Evolutionary conservation across 2,888 invertebrate genomes (phyloP), one percentile per base, ranked within the genome.

Genomic region (Harmothoe impar): DNA sequence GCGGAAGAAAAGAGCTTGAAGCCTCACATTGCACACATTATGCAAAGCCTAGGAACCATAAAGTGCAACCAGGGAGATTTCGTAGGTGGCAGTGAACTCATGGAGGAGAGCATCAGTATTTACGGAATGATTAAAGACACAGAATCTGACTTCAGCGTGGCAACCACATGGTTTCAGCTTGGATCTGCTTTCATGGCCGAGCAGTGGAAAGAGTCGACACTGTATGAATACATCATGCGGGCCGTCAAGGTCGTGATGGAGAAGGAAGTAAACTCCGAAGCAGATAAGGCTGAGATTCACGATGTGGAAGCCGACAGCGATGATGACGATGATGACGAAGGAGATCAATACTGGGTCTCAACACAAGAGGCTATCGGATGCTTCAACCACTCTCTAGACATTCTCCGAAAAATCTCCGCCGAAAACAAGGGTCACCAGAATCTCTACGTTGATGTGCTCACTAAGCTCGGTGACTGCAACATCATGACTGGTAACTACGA

Each of bases 401-500:
- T 95, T 31, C 92, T 95, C n/a, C 77, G 91, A 15, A 94, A 94
- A 89, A 91, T 93, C 33, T 81, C 29, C 25, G 62, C 20, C 1
- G 23, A 31, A 10, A 81, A 68, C 29, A 88, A 90, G 25, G 62
- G 54, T 23, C 88, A 90, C 54, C 91, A 72, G 25, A 43, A 86
- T 29, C 90, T 93, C 7, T 92, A 92, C 52, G 91, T 91, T 23
- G 91, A 92, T 77, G 91, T 92, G 10, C 93, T 95, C 33, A 94
- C 94, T 91, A 94, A 94, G 90, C 93, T 95, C 0, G 95, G 95
- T 0, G 95, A 95, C 91, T 95, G 95, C 90, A 94, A 94, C 91
- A 94, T 95, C 91, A 94, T 95, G 93, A 93, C 94, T 88, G 95
- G 95, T 86, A 94, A 94, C 89, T 95, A 94, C 91, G 94, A 95